Evolutionary conservation across 2,888 invertebrate genomes (phyloP).

Genomic region (Folsomia manolachei): DNA sequence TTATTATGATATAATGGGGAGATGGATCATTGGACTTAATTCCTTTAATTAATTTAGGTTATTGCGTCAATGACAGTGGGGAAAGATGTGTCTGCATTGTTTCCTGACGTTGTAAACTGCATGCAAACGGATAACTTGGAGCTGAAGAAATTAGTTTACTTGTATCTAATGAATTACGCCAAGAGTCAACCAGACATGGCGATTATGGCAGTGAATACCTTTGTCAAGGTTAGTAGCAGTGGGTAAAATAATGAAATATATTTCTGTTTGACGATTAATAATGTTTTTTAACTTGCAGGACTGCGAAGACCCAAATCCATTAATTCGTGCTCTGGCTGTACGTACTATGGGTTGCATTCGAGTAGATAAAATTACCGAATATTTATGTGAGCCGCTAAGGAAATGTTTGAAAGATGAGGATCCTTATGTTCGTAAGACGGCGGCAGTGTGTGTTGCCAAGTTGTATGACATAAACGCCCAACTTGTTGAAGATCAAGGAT

Average conservation of each 20-base stretch:
- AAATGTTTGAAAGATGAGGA: slow-evolving; percentile 94
- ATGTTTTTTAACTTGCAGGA: slow-evolving; percentile 72
- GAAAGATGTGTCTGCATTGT: slow-evolving; percentile 96
- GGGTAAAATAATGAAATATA: background rate
- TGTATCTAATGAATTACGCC: slow-evolving; percentile 99
- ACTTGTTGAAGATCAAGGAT: slow-evolving; percentile 81
- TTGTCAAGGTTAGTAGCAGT: slow-evolving; percentile 78
- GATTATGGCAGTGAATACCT: slow-evolving; percentile 99
- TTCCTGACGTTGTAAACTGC: slow-evolving; percentile 99
- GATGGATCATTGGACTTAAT: background rate
- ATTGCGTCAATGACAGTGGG: slow-evolving; percentile 99
- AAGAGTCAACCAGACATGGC: slow-evolving; percentile 99
- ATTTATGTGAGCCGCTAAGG: slow-evolving; percentile 93
- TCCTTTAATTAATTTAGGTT: slow-evolving; percentile 63
- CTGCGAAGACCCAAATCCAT: slow-evolving; percentile 98
- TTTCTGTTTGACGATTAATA: background rate
- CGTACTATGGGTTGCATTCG: slow-evolving; percentile 99
- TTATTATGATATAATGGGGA: too few relatives aligned
- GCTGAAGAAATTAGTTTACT: slow-evolving; percentile 94
- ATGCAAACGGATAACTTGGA: slow-evolving; percentile 99
- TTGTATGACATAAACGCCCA: slow-evolving; percentile 88
- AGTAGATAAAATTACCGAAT: slow-evolving; percentile 99
- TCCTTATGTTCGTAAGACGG: slow-evolving; percentile 96
- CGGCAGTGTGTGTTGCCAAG: slow-evolving; percentile 98
- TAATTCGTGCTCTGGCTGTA: slow-evolving; percentile 96